Evolutionary conservation across 2,888 invertebrate genomes (phyloP).

Genomic region (Rhodophaea formosa): DNA sequence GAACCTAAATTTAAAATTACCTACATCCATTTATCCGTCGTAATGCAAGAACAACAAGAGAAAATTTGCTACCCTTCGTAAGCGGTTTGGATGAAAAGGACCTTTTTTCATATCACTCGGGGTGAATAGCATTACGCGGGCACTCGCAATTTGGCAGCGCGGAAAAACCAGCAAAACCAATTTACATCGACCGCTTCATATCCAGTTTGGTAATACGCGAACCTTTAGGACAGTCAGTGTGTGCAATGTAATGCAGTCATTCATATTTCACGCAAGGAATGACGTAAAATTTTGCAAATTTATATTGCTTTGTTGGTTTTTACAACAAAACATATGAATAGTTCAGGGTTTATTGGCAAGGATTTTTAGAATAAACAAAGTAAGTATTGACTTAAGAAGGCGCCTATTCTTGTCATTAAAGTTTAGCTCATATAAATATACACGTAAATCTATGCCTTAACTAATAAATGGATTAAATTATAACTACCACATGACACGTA

Average conservation of each 20-base stretch:
- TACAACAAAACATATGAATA: too few species aligned
- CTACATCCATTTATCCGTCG: constrained; percentile 42
- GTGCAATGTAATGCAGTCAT: not conserved
- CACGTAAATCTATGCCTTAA: too few species aligned
- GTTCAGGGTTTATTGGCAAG: too few species aligned
- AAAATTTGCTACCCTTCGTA: constrained; percentile 50
- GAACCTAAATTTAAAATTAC: not conserved
- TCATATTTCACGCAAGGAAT: not conserved
- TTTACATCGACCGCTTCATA: constrained; percentile 38
- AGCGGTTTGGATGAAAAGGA: constrained; percentile 41
- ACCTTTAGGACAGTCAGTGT: not conserved
- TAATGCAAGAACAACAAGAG: constrained; percentile 63
- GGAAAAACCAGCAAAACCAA: constrained; percentile 58
- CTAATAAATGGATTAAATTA: too few species aligned
- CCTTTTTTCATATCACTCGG: constrained; percentile 48
- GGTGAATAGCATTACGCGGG: constrained; percentile 48
- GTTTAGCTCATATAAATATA: too few species aligned
- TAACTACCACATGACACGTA: too few species aligned
- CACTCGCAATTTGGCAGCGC: constrained; percentile 42
- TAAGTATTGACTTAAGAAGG: too few species aligned
- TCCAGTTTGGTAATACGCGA: constrained; percentile 29
- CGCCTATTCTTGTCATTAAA: too few species aligned
- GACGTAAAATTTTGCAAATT: not conserved
- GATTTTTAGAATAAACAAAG: too few species aligned
- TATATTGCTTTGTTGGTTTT: too few species aligned